Conservation (phyloP, 35 echinoderm and acorn worm genomes). For the Anneissia japonica region DNA sequence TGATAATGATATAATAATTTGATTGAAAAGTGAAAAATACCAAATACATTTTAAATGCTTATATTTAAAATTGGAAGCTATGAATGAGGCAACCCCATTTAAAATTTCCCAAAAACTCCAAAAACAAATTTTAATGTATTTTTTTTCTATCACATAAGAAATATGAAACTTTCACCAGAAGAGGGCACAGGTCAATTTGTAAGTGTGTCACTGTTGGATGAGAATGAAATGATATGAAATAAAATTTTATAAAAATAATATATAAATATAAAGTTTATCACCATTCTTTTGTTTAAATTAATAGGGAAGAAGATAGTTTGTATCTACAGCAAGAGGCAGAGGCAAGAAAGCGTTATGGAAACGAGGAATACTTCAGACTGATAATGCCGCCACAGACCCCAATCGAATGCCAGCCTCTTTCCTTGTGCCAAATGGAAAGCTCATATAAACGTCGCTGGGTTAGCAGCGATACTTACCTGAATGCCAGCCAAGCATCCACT, state of each 20-base stretch:
- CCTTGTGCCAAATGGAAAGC: slow-evolving; percentile 11
- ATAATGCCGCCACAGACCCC: slow-evolving; percentile 12
- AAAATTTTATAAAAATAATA: not conserved
- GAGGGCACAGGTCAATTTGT: not conserved
- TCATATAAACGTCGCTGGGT: slow-evolving; percentile 65
- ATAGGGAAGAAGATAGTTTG: slow-evolving; percentile 72
- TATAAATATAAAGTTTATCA: not conserved
- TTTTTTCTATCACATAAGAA: not conserved
- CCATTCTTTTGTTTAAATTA: slow-evolving; percentile 20
- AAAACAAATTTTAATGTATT: not conserved
- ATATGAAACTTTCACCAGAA: not conserved
- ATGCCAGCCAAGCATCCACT: slow-evolving; percentile 62
- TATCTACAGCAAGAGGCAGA: slow-evolving; percentile 69
- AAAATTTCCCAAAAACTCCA: not conserved
- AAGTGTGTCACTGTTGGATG: not conserved
- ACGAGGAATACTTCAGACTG: slow-evolving; percentile 75
- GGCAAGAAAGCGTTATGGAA: slow-evolving; percentile 66
- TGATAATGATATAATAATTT: no score
- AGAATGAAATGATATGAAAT: not conserved
- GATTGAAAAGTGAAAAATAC: no score
- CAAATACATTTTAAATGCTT: no score
- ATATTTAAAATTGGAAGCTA: no score
- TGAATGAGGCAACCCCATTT: no score
- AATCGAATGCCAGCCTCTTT: not conserved
- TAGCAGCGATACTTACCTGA: slow-evolving; percentile 87